Evolutionary conservation across 2,797 vertebrate species (phyloP).

Genomic region (Pseudomugil gertrudae): DNA sequence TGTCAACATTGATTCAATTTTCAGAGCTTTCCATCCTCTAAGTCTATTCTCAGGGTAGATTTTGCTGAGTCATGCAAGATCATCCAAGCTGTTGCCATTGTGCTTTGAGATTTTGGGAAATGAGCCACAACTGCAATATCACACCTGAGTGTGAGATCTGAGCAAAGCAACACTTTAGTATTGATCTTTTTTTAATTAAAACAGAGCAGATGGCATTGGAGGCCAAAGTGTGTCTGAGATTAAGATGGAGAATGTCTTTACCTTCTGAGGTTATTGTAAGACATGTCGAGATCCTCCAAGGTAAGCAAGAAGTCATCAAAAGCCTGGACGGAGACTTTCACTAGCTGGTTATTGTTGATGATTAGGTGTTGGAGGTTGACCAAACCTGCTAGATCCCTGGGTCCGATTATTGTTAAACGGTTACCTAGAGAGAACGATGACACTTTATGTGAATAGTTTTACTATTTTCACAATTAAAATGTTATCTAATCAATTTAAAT

Average conservation of each 20-base stretch:
- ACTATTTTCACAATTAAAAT: neutral
- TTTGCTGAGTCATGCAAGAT: slow-evolving; percentile 38
- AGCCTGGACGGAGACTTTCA: slow-evolving; percentile 82
- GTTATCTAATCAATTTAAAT: neutral
- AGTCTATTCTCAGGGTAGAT: too few relatives aligned
- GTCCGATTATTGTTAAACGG: slow-evolving; percentile 84
- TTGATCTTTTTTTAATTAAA: slow-evolving; percentile 26
- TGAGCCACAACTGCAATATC: slow-evolving; percentile 11
- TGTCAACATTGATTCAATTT: slow-evolving; percentile 61
- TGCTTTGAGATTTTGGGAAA: slow-evolving; percentile 11
- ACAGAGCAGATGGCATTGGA: neutral
- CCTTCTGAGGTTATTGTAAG: slow-evolving; percentile 91
- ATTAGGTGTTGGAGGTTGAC: slow-evolving; percentile 93
- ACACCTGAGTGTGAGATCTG: slow-evolving; percentile 2
- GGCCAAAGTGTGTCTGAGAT: neutral
- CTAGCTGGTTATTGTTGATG: slow-evolving; percentile 92
- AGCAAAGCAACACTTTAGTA: neutral
- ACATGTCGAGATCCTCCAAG: slow-evolving; percentile 91
- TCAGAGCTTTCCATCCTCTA: slow-evolving; percentile 35
- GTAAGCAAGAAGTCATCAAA: slow-evolving; percentile 91
- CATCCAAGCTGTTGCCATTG: slow-evolving; percentile 17
- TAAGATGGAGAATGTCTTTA: slow-evolving; percentile 19
- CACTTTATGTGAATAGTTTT: neutral
- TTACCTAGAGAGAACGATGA: slow-evolving; percentile 72
- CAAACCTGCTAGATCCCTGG: slow-evolving; percentile 87